Percentiles rank a stretch among this genome's conserved stretches.
Conservation (phyloP, 2,888 invertebrate species). For the Automeris io region DNA sequence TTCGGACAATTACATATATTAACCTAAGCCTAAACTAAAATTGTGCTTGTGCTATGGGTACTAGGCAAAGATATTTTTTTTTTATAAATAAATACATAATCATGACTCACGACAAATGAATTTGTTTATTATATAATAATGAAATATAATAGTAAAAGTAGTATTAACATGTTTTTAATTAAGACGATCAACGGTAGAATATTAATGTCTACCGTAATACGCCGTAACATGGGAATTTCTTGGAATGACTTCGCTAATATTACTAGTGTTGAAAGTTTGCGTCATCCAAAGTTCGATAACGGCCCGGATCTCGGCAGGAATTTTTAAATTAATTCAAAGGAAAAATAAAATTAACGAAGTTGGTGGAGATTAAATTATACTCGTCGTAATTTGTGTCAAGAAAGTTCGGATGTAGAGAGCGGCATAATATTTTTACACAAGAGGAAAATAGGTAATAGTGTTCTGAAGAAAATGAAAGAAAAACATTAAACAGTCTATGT, state of each 20-base stretch:
- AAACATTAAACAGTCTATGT: slow-evolving; percentile 6
- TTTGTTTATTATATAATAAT: slow-evolving; percentile 8
- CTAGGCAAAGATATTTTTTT: too few relatives aligned
- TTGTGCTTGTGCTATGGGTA: too few relatives aligned
- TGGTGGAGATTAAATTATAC: slow-evolving; percentile 64
- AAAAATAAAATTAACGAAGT: slow-evolving; percentile 72
- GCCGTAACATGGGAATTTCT: slow-evolving; percentile 44
- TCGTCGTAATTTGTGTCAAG: slow-evolving; percentile 63
- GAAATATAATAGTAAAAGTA: slow-evolving; percentile 5
- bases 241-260: slow-evolving; percentile 56
- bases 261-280: slow-evolving; percentile 64
- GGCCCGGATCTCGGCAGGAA: slow-evolving; percentile 61
- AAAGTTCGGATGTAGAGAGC: slow-evolving; percentile 55
- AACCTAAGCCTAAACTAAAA: too few relatives aligned
- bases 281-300: slow-evolving; percentile 62
- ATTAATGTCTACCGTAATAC: slow-evolving; percentile 6
- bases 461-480: slow-evolving; percentile 12
- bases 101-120: too few relatives aligned
- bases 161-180: slow-evolving; percentile 2
- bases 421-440: slow-evolving; percentile 32
- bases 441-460: slow-evolving; percentile 12
- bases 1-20: too few relatives aligned
- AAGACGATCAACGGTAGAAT: slow-evolving; percentile 6
- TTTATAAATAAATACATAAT: too few relatives aligned
- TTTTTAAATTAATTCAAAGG: slow-evolving; percentile 73